phyloP scores from a whole-genome alignment of 2,888 invertebrate species.

The Sinodicranocentrus sp. region DNA sequence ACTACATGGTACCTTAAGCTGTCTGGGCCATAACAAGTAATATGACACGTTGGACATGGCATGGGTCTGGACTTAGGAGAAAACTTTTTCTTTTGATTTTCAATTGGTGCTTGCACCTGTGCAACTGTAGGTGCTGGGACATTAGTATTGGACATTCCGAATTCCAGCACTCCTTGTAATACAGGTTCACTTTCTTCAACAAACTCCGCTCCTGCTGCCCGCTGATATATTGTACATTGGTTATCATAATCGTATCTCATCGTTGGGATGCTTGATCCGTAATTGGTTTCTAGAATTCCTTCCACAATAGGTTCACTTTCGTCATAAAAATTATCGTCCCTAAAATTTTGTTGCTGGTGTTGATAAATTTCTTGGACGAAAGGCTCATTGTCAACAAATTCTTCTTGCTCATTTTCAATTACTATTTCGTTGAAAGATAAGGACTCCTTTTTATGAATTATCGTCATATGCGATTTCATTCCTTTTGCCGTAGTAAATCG shows the following conservation, averaged over 20 bases:
- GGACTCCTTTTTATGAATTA: conserved; percentile 1
- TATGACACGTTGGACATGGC: conserved; percentile 29
- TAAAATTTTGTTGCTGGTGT: neutral
- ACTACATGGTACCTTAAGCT: conserved; percentile 16
- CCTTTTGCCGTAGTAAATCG: conserved; percentile 6
- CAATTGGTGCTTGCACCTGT: no score
- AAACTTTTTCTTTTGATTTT: neutral
- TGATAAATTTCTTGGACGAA: neutral
- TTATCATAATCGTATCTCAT: neutral
- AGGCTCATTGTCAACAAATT: conserved; percentile 10
- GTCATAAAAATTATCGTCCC: neutral
- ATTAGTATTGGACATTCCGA: neutral
- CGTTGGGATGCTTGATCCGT: neutral
- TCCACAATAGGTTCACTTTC: conserved; percentile 31
- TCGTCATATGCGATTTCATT: conserved; percentile 10
- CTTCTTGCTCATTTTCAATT: conserved; percentile 26
- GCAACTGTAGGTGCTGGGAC: neutral
- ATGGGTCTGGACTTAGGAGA: conserved; percentile 51
- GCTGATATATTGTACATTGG: neutral
- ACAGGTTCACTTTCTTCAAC: conserved; percentile 7
- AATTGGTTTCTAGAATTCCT: conserved; percentile 26
- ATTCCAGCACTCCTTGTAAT: neutral
- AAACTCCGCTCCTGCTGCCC: neutral
- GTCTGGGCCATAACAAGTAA: conserved; percentile 32
- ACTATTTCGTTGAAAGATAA: neutral